Conservation (phyloP, 2,113 vertebrate species). For the Scopus umbretta region DNA sequence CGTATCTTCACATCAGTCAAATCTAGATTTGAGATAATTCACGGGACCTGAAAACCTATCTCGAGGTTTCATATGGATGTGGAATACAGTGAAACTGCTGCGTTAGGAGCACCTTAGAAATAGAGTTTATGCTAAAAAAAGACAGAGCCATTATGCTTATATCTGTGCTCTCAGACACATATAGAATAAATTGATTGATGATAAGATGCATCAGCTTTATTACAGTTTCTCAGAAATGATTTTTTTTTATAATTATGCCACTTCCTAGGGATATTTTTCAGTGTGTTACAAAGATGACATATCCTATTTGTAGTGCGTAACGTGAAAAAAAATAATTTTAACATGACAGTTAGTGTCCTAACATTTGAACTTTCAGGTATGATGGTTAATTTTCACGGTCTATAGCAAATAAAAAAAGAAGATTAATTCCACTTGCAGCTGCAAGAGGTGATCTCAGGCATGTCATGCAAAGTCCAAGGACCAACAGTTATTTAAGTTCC, state of each 20-base stretch:
- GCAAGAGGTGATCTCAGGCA: not conserved
- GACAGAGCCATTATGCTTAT: not conserved
- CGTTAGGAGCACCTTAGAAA: not conserved
- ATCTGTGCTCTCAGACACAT: not conserved
- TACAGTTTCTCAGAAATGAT: not conserved
- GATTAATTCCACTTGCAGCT: conserved; percentile 36
- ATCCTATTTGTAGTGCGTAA: not conserved
- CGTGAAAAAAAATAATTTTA: not conserved
- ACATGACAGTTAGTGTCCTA: conserved; percentile 45
- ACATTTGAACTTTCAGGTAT: conserved; percentile 54
- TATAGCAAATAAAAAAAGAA: conserved; percentile 24
- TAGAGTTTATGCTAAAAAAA: not conserved
- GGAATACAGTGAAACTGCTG: not conserved
- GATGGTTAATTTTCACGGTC: conserved; percentile 17
- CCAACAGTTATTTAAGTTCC: conserved; percentile 3
- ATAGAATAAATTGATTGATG: not conserved
- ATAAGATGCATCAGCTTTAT: not conserved
- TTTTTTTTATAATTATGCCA: not conserved
- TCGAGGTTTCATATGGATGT: not conserved
- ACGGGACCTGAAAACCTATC: not conserved
- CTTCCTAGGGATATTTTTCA: conserved; percentile 11
- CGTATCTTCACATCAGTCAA: not conserved
- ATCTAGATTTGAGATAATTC: not conserved
- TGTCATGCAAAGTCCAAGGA: not conserved
- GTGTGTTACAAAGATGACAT: not conserved